phyloP scores from a whole-genome alignment of 2,888 invertebrate species.

The Nomada lathburiana region DNA sequence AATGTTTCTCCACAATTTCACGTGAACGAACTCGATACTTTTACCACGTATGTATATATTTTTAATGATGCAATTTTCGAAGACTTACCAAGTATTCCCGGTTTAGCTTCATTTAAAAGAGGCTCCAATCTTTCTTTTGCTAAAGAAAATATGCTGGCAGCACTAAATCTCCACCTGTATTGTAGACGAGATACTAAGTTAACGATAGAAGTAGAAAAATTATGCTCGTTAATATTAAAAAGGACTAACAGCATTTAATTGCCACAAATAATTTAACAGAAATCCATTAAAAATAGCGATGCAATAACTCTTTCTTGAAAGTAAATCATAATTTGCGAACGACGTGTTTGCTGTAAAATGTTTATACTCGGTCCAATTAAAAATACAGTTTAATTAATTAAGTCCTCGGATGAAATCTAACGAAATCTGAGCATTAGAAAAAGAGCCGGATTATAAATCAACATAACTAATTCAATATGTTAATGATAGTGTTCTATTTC shows the following conservation, averaged over 20 bases:
- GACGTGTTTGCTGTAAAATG: background rate
- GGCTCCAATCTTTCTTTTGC: conserved; percentile 85
- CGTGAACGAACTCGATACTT: too few species aligned
- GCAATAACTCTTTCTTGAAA: background rate
- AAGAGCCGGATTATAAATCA: conserved; percentile 5
- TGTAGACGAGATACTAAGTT: conserved; percentile 52
- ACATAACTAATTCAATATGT: conserved; percentile 7
- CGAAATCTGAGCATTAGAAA: background rate
- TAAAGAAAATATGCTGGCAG: conserved; percentile 84
- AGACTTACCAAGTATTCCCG: conserved; percentile 84
- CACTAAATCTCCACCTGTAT: conserved; percentile 83
- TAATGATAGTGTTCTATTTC: conserved; percentile 30
- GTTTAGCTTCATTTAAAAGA: conserved; percentile 85
- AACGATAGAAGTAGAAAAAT: background rate
- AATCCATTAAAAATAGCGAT: background rate
- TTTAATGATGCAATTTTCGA: background rate
- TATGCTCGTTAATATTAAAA: background rate
- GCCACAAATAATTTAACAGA: background rate
- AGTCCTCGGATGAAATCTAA: background rate
- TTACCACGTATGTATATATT: too few species aligned
- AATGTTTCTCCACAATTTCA: too few species aligned
- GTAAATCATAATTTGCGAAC: background rate
- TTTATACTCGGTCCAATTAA: background rate
- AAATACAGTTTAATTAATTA: conserved; percentile 2
- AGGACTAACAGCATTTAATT: background rate